These are phyloP conservation scores for Dolichopus griseipennis DNA, from an alignment of 2,888 invertebrate species.

Conservation along the genomic window DNA sequence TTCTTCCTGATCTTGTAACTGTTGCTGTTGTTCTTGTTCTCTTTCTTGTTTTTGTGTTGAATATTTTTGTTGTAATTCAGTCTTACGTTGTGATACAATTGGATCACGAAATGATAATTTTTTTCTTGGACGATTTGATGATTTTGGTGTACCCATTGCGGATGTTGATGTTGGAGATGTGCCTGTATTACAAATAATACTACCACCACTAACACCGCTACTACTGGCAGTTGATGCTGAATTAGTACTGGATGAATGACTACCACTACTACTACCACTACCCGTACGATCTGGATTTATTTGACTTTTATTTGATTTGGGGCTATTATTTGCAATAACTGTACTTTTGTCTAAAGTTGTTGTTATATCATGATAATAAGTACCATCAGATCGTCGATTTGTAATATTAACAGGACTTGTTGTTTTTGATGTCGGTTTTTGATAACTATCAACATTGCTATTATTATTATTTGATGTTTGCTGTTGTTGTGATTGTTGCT, in stretches of 20 bases:
- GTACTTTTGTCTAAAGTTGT: neutral
- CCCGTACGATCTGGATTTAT: slow-evolving; percentile 22
- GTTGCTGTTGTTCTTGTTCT: neutral
- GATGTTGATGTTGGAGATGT: slow-evolving; percentile 9
- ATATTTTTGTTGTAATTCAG: slow-evolving; percentile 29
- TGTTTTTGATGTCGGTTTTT: neutral
- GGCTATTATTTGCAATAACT: neutral
- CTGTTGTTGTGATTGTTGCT: slow-evolving; percentile 16
- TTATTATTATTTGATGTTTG: neutral
- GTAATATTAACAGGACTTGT: neutral
- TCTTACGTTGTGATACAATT: slow-evolving; percentile 30
- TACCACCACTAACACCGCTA: slow-evolving; percentile 41
- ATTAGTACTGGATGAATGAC: neutral
- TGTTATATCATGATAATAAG: neutral
- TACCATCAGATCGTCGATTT: neutral
- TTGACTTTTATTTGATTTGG: neutral
- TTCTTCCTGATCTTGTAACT: neutral
- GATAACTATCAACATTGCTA: neutral
- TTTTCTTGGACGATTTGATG: slow-evolving; percentile 57
- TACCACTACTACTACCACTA: slow-evolving; percentile 26
- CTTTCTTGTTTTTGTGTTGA: slow-evolving; percentile 24
- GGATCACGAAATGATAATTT: slow-evolving; percentile 83
- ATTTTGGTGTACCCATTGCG: slow-evolving; percentile 31
- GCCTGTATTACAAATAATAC: slow-evolving; percentile 11
- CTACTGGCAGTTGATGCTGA: slow-evolving; percentile 32